Evolutionary conservation across 2,113 vertebrate genomes (phyloP), one percentile per base, ranked within the genome.

Genomic region (Synodontis membranacea): DNA sequence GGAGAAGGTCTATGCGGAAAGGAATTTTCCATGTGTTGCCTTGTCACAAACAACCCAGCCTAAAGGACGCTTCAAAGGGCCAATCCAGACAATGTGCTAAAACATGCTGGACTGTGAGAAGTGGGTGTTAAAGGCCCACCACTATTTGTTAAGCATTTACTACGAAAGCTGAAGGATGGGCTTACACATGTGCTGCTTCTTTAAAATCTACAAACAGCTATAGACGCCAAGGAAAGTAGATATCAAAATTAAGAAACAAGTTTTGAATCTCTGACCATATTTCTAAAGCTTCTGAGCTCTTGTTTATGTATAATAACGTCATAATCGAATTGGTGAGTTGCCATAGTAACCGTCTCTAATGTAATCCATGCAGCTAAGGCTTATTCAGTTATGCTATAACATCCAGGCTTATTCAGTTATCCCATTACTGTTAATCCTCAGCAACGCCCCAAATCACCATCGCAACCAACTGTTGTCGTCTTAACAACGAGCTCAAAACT

Each of bases 1-100:
- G 54, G 81, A 82, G 86, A 78, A 31, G 68, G 56, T 68, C 78
- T 50, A 56, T 34, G 25, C 17, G 44, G 54, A 28, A 80, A 76
- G 84, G n/a, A 84, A 89, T 86, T 84, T 46, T 48, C 37, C 44
- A 64, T 37, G 70, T 82, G 70, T 82, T 78, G 74, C 83, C 52
- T n/a, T 10, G 21, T 81, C 64, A 78, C 79, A 83, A 80, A 70
- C 58, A 80, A 46, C 83, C 74, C 17, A 85, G 83, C 64, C 76
- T 56, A 42, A 81, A 42, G 75, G 86, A 82, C 58, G 28, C 56
- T 31, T 82, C 72, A 79, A 80, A 44, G 60, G 50, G 76, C 11
- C n/a, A 19, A 68, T n/a, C 17, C 72, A 75, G 82, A 85, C 54
- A 37, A 70, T 28, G 58, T 70, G 31, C 81, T 66, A 54, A 82